These are phyloP conservation scores for Strigamia transsilvanica DNA, from an alignment of 2,888 invertebrate genomes.

Conservation along the genomic window DNA sequence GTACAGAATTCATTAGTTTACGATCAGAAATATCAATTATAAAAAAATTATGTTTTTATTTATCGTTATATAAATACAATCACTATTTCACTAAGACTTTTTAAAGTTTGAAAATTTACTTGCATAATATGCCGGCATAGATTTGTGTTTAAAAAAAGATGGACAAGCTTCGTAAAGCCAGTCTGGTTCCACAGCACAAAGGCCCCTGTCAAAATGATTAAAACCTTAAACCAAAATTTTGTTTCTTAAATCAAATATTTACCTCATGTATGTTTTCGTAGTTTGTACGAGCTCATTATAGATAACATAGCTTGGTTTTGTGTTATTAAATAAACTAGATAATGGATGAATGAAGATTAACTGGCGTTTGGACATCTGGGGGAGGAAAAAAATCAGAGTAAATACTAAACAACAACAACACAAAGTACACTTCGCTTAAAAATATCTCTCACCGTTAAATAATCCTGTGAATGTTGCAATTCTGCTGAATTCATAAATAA, in stretches of 20 bases:
- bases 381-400: slow-evolving; percentile 57
- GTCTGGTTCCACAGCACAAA: slow-evolving; percentile 79
- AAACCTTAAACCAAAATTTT: slow-evolving; percentile 6
- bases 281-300: slow-evolving; percentile 91
- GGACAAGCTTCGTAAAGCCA: slow-evolving; percentile 75
- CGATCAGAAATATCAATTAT: neutral
- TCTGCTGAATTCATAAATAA: slow-evolving; percentile 88
- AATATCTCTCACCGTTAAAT: slow-evolving; percentile 69
- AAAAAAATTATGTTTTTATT: neutral
- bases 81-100: neutral
- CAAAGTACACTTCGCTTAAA: no score
- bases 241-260: slow-evolving; percentile 21
- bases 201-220: slow-evolving; percentile 63
- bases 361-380: slow-evolving; percentile 72
- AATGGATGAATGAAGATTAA: slow-evolving; percentile 85
- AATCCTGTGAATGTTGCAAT: slow-evolving; percentile 76
- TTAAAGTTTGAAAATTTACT: neutral
- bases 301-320: slow-evolving; percentile 77
- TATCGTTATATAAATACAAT: neutral
- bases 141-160: slow-evolving; percentile 62
- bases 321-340: slow-evolving; percentile 74
- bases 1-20: neutral
- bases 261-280: slow-evolving; percentile 79
- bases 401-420: neutral
- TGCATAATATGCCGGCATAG: neutral